Evolutionary conservation across 92 coral and sea anemone genomes (phyloP), one percentile per base, ranked within the genome.

Genomic region (Actinernus sp.): DNA sequence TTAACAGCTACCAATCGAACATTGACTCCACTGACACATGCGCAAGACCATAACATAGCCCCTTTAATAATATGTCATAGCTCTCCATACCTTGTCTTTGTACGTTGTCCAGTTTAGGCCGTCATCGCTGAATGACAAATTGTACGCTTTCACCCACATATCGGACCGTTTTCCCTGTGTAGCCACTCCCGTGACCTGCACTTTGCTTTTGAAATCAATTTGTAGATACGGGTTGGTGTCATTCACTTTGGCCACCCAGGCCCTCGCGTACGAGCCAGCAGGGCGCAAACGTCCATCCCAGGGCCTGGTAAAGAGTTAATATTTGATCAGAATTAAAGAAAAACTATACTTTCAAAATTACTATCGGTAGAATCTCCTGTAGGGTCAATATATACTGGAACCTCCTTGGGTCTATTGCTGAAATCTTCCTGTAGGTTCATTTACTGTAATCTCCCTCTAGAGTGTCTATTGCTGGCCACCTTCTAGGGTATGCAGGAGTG

Each of bases 171-270:
- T 45, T 18, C 72, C 72, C 28, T 64, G 72, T 16, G 72, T 64
- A 1, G 72, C 72, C 16, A 64, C 53, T 26, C 50, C 72, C 27
- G 72, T 64, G n/a, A 64, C 14, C 40, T 19, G 21, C 4, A 64
- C 63, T n/a, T 29, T 38, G n/a, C 53, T 29, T 37, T n/a, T 27
- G 18, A 64, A 64, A 27, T 64, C 72, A 11, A 64, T 60, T 28
- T 64, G 72, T 3, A 64, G 61, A 18, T 64, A 64, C 52, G 10
- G 52, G 52, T 45, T 45, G 18, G 10, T 12, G 52, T 45, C 52
- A 4, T 4, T 6, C 6, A 17, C 21, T 4, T 18, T 7, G 11
- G 52, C 17, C 22, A 9, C 52, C 52, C 52, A 45, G 4, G 52
- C 8, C 6, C 14, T 6, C 21, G 4, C 22, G 5, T 9, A 6